Percentiles rank a stretch among this genome's conserved stretches.
Conservation (phyloP, 2,113 vertebrate species). For the Cyanistes caeruleus region DNA sequence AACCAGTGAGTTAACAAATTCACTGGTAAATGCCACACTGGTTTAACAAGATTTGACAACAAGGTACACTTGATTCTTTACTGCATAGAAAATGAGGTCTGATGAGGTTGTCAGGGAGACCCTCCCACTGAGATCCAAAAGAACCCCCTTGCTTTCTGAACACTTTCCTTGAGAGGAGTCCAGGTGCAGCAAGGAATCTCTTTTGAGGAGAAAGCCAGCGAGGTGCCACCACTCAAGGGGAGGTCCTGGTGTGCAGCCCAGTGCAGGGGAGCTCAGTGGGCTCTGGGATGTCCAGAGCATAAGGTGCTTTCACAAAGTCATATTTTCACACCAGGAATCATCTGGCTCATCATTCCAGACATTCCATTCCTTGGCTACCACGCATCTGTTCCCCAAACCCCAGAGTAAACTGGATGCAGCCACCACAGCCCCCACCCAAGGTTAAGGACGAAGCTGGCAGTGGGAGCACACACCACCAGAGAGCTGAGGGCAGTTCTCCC, state of each 20-base stretch:
- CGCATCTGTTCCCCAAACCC: not conserved
- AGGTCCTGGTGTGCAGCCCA: not conserved
- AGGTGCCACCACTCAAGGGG: not conserved
- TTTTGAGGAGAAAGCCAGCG: not conserved
- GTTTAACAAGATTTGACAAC: not conserved
- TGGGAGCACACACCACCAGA: too few species aligned
- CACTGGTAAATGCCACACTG: not conserved
- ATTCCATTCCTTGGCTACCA: not conserved
- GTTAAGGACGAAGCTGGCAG: fast-evolving
- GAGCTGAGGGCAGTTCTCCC: not conserved
- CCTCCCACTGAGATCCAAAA: not conserved
- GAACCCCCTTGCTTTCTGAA: not conserved
- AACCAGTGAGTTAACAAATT: not conserved
- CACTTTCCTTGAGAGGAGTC: not conserved
- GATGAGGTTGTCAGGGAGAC: not conserved
- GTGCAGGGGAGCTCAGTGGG: not conserved
- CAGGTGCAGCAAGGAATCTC: too few species aligned
- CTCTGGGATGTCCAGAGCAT: fast-evolving
- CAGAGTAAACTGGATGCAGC: not conserved
- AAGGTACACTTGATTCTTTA: not conserved
- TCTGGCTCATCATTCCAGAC: not conserved
- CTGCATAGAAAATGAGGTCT: too few species aligned
- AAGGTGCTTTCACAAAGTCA: fast-evolving
- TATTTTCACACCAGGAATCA: not conserved
- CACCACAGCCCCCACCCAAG: not conserved